A percentile compares a stretch with the other conserved stretches of the same genome.
These are phyloP conservation scores for Bubo bubo DNA, from an alignment of 2,113 vertebrate genomes.

Conservation along the genomic window DNA sequence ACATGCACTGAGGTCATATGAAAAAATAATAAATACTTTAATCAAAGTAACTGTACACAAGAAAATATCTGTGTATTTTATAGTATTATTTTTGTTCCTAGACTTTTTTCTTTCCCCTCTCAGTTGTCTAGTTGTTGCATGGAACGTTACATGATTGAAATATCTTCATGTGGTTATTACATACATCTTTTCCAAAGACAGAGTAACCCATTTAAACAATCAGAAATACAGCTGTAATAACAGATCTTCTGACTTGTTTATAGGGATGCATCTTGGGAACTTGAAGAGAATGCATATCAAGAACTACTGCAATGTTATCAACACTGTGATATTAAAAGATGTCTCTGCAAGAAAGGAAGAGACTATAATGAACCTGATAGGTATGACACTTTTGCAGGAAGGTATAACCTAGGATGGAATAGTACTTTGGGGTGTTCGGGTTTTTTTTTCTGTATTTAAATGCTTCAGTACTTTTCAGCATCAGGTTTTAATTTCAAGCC, in stretches of 20 bases:
- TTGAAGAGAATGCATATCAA: constrained; percentile 92
- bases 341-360: constrained; percentile 83
- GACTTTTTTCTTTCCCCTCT: neutral
- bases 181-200: neutral
- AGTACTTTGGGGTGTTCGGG: neutral
- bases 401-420: neutral
- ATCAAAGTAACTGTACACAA: neutral
- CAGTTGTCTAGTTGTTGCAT: neutral
- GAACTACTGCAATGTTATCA: constrained; percentile 89
- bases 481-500: neutral
- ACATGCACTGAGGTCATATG: neutral
- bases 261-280: constrained; percentile 98
- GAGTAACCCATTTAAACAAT: neutral
- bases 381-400: constrained; percentile 66
- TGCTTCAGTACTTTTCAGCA: neutral
- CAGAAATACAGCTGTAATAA: neutral
- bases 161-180: neutral
- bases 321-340: constrained; percentile 84
- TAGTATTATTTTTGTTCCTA: neutral
- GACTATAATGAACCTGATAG: constrained; percentile 83
- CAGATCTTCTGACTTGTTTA: neutral
- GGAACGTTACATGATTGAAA: neutral
- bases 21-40: neutral
- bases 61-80: neutral
- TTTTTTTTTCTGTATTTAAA: neutral